These are phyloP conservation scores for Exaiptasia diaphana DNA, from an alignment of 64 coral and sea anemone genomes.

Conservation along the genomic window DNA sequence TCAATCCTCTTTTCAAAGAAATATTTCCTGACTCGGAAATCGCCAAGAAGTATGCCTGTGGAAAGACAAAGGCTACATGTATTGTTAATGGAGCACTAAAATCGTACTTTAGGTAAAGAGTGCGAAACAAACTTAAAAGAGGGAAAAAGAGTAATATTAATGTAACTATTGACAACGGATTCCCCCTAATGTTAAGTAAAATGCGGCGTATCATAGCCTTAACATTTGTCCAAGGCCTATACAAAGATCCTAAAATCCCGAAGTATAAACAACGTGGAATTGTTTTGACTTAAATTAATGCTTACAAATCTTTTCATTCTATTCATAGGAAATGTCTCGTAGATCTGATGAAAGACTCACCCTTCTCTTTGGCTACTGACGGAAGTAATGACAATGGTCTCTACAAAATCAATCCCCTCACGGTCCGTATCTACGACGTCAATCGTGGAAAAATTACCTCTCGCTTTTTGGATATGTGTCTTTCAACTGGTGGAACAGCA, in stretches of 20 bases:
- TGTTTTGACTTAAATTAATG: too few relatives aligned
- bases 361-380: conserved; percentile 49
- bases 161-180: too few relatives aligned
- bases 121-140: too few relatives aligned
- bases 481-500: conserved; percentile 31
- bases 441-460: conserved; percentile 20
- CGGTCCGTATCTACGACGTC: conserved; percentile 45
- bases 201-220: too few relatives aligned
- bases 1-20: conserved; percentile 23
- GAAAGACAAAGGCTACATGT: conserved; percentile 46
- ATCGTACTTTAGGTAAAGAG: background rate
- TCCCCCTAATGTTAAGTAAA: too few relatives aligned
- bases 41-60: conserved; percentile 22
- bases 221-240: too few relatives aligned
- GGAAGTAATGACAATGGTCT: conserved; percentile 62
- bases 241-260: too few relatives aligned
- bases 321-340: too few relatives aligned
- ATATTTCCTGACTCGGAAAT: conserved; percentile 51
- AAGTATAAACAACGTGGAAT: too few relatives aligned
- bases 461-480: conserved; percentile 49
- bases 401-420: conserved; percentile 59
- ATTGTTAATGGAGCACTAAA: conserved; percentile 43
- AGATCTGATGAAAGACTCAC: conserved; percentile 37
- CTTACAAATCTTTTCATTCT: too few relatives aligned
- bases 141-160: too few relatives aligned